Conservation (phyloP, 2,888 invertebrate genomes). For the Agrochola circellaris region DNA sequence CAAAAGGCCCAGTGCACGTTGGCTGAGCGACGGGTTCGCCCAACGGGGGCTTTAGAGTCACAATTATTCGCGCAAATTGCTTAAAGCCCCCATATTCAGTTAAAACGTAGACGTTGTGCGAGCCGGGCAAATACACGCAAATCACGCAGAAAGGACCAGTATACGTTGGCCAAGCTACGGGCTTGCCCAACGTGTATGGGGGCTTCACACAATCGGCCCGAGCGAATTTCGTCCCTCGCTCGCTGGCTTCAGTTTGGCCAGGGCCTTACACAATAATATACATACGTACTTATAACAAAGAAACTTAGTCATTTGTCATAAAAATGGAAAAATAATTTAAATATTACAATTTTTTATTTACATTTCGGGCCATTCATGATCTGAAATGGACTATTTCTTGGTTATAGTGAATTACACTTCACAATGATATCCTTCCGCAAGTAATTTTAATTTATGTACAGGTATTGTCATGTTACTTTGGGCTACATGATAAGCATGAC, state of each 20-base stretch:
- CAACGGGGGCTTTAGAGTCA: too few species aligned
- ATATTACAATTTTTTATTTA: slow-evolving; percentile 52
- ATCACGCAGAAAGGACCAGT: too few species aligned
- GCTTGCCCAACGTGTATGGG: too few species aligned
- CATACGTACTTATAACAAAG: slow-evolving; percentile 19
- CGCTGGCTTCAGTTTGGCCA: not conserved
- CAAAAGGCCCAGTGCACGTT: too few species aligned
- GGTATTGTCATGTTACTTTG: slow-evolving; percentile 52
- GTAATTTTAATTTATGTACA: slow-evolving; percentile 44
- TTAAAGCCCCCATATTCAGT: not conserved
- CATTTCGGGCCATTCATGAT: slow-evolving; percentile 35
- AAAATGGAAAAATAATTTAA: slow-evolving; percentile 49
- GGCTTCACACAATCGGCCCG: not conserved
- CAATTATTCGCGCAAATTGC: not conserved
- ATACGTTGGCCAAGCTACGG: too few species aligned
- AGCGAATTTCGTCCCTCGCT: not conserved
- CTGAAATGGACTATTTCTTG: slow-evolving; percentile 21
- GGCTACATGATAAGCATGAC: slow-evolving; percentile 23
- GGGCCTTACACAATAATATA: slow-evolving; percentile 17
- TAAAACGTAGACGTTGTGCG: too few species aligned
- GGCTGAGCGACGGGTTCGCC: too few species aligned
- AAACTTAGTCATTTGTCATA: slow-evolving; percentile 20
- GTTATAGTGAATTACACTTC: slow-evolving; percentile 19
- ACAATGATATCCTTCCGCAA: slow-evolving; percentile 10
- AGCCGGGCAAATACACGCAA: too few species aligned